A percentile compares a stretch with the other conserved stretches of the same genome.
phyloP scores from a whole-genome alignment of 2,888 invertebrate genomes.

The Thysanoteuthis rhombus region DNA sequence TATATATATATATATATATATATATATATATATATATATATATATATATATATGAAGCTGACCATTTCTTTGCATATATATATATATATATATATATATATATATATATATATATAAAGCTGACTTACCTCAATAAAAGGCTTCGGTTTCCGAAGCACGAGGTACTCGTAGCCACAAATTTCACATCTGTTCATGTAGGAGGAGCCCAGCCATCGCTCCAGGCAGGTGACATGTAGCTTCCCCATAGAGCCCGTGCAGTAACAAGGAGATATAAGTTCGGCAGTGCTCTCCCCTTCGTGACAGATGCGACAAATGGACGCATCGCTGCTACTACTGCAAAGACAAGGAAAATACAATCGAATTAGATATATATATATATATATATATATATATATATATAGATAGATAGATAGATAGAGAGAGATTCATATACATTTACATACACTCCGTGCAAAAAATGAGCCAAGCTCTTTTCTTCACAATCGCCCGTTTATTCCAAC shows the following conservation, averaged over 20 bases:
- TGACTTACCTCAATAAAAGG: constrained; percentile 68
- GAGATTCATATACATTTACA: too few relatives aligned
- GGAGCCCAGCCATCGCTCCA: constrained; percentile 78
- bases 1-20: too few relatives aligned
- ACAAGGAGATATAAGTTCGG: constrained; percentile 72
- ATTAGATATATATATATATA: too few relatives aligned
- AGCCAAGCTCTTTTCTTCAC: too few relatives aligned
- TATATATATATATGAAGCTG: too few relatives aligned
- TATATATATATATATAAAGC: not conserved
- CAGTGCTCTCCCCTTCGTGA: constrained; percentile 70
- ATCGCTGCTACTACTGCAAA: constrained; percentile 35
- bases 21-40: too few relatives aligned
- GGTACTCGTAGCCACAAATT: constrained; percentile 77
- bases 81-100: not conserved
- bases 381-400: too few relatives aligned
- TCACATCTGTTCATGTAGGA: constrained; percentile 82
- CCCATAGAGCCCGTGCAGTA: constrained; percentile 77
- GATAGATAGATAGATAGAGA: too few relatives aligned
- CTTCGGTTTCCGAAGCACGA: constrained; percentile 73
- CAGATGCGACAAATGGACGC: constrained; percentile 70
- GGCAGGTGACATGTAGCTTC: constrained; percentile 78
- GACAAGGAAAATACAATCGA: not conserved
- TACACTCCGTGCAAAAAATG: too few relatives aligned
- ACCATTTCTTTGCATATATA: too few relatives aligned
- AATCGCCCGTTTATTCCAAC: too few relatives aligned